Evolutionary conservation across 2,888 invertebrate genomes (phyloP), one percentile per base, ranked within the genome.

Genomic region (Polydrusus tereticollis): DNA sequence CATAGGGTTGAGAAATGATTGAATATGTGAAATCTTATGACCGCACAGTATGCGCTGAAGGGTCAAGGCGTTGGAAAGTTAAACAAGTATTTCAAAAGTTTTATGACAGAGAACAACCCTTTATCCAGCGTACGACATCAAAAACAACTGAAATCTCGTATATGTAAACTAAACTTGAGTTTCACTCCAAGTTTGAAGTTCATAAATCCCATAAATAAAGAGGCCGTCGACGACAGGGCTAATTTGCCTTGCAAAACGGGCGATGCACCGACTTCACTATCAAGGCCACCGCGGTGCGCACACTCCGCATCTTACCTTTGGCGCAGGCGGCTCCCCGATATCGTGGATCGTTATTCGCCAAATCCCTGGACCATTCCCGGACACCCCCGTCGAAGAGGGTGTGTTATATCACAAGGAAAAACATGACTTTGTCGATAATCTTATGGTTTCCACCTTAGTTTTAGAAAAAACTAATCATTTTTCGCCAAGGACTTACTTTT

Each of bases 141-240:
- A 62, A 47, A 68, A 60, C 52, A 60, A 60, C 52, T 36, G 52
- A 45, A 68, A 63, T 43, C 69, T 59, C 57, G 69, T 62, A 60
- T 65, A 72, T 73, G 75, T 57, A 73, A 72, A 75, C 65, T 60
- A 70, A 72, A 72, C 55, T 70, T 29, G 23, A 52, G 64, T 57
- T 52, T 58, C 29, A 69, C 55, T 62, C 58, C 47, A 74, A 83
- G 80, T 84, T 84, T 84, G 84, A 85, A 85, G 85, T 85, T 85
- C 85, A 85, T 84, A 85, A 84, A 85, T 85, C 84, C 84, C 85
- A 84, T 85, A 84, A 85, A 85, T 85, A 84, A 84, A 83, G 83
- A 80, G 14, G 62, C 65, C 73, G 73, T 69, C 65, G 69, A 62
- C 73, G 63, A 43, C 73, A 58, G 45, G 71, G 79, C 83, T 85